Base-by-base conservation (phyloP, 2,113 vertebrate genomes). In the Arizona elegans region DNA sequence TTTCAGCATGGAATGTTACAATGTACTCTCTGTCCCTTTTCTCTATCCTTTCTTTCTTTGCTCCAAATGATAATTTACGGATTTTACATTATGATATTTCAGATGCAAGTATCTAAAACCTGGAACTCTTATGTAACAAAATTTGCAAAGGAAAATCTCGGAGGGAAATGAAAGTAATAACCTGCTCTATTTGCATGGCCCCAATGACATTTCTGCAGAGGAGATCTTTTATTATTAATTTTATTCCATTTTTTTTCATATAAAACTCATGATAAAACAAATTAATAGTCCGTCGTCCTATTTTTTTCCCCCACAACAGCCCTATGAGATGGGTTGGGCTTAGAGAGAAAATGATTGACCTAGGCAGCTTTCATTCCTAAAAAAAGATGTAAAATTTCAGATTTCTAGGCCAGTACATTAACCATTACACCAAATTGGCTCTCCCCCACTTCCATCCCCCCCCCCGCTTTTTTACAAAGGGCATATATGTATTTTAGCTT, bases 1-100 rank as follows among this genome's bases (percentile, higher is more conserved):
- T 95, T 95, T 94, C 43, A 93, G 93, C 43, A 38, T 38, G 93
- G 90, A 95, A 75, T 8, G 33, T 52, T 56, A 19, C 23, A 10
- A 53, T 75, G 53, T 8, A 92, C 26, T 81, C 26, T 38, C 21
- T 70, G 15, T 17, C 29, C 65, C 29, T 24, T 26, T 3, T 23
- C 23, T 43, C 9, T 17, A 11, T n/a, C 6, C 24, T 47, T 21
- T n/a, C 3, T 59, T 62, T 59, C 81, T 55, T 56, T 15, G n/a
- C 7, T 91, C 53, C 75, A 86, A 47, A 52, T 33, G 15, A 19
- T 17, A 26, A 29, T 17, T 58, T 56, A 33, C 38, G 50, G 5
- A 17, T 23, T 87, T 59, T 59, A 43, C 55, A 50, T 10, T n/a
- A 13, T 24, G 50, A 1, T 26, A 24, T 91, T 55, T 85, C 50